Percentiles rank a stretch among this genome's conserved stretches.
These are phyloP conservation scores for Camponotus fellah DNA, from an alignment of 2,888 invertebrate genomes.

Conservation along the genomic window DNA sequence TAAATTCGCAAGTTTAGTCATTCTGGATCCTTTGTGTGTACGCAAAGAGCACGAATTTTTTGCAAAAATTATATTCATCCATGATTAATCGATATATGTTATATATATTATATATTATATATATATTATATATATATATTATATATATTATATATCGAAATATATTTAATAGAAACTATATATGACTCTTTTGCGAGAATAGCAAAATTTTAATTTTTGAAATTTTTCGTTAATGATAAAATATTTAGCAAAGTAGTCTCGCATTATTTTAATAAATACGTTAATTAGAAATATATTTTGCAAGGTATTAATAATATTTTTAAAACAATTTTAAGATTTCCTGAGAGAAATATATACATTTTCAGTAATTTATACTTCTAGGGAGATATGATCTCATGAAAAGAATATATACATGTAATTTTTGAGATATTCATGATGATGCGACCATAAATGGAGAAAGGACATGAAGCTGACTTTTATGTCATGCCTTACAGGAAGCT, in stretches of 20 bases:
- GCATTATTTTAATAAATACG: constrained; percentile 1
- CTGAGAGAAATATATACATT: background rate
- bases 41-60: background rate
- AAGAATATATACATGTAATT: constrained; percentile 1
- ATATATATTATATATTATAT: background rate
- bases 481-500: background rate
- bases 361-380: background rate
- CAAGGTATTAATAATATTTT: background rate
- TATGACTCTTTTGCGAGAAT: background rate
- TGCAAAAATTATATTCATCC: background rate
- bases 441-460: background rate
- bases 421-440: background rate
- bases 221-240: background rate
- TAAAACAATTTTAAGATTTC: background rate
- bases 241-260: background rate
- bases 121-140: no score
- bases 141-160: background rate
- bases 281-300: background rate
- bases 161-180: background rate
- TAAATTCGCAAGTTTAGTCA: background rate
- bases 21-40: background rate
- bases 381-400: background rate
- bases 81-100: background rate
- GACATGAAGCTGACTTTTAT: constrained; percentile 2
- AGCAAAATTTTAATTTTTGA: background rate